These are phyloP conservation scores for Brachionus sp. DNA, from an alignment of 1,140 invertebrate species.

Conservation along the genomic window DNA sequence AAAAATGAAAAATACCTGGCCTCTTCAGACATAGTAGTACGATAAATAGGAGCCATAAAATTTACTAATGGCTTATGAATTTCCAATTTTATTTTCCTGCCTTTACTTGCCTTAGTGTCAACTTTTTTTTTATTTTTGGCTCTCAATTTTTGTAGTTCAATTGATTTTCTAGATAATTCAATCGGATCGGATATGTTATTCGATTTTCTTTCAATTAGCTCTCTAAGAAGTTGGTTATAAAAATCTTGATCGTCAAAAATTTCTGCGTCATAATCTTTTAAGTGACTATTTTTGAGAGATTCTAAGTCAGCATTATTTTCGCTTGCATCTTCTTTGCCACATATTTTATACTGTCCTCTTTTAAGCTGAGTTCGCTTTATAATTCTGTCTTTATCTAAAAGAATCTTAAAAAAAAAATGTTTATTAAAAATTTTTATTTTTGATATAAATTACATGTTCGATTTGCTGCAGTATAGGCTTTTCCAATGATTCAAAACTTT, in stretches of 20 bases:
- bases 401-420: slow-evolving; percentile 58
- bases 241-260: slow-evolving; percentile 96
- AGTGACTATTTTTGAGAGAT: slow-evolving; percentile 49
- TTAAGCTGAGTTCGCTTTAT: slow-evolving; percentile 76
- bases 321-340: slow-evolving; percentile 63
- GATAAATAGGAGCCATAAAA: slow-evolving; percentile 80
- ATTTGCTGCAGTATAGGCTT: slow-evolving; percentile 79
- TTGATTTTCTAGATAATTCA: slow-evolving; percentile 68
- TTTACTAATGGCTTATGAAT: slow-evolving; percentile 85
- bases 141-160: slow-evolving; percentile 81
- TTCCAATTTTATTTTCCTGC: slow-evolving; percentile 78
- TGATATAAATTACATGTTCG: slow-evolving; percentile 64
- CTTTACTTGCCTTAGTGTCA: slow-evolving; percentile 86
- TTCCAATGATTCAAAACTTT: slow-evolving; percentile 67
- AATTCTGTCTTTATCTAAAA: slow-evolving; percentile 73
- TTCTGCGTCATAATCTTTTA: slow-evolving; percentile 71
- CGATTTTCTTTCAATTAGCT: slow-evolving; percentile 85
- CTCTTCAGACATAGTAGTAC: slow-evolving; percentile 70
- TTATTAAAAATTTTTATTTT: background rate
- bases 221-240: slow-evolving; percentile 84
- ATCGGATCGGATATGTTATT: slow-evolving; percentile 72
- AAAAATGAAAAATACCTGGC: slow-evolving; percentile 56
- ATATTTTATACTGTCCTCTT: slow-evolving; percentile 69
- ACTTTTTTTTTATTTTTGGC: slow-evolving; percentile 78
- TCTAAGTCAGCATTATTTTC: slow-evolving; percentile 49